Base-by-base conservation (phyloP, 2,888 invertebrate species). In the Clunio marinus region DNA sequence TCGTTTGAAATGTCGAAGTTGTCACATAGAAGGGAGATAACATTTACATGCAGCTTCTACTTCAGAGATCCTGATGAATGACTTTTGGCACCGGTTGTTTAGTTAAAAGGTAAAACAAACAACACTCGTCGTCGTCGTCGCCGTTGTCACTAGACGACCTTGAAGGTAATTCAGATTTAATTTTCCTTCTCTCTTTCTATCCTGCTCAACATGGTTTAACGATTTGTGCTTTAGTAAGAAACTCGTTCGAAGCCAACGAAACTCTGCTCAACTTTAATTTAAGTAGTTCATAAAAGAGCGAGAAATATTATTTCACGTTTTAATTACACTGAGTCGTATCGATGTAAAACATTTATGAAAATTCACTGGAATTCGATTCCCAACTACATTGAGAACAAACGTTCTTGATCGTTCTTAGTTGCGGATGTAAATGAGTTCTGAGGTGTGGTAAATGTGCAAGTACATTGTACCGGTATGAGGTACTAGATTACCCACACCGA, bases 81-180 rank as follows among this genome's bases (percentile, higher is more conserved):
- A 41, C 15, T 41, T 41, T 41, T 10, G 10, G 41, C 2, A 15
- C 41, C 10, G 2, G 41, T 13, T 41, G n/a, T 10, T 5, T n/a
- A n/a, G n/a, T n/a, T n/a, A n/a, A n/a, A n/a, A n/a, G n/a, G n/a
- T n/a, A n/a, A 41, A 41, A 5, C 10, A 10, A 41, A 41, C 2
- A n/a, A 51, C 20, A 51, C 22, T 51, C 51, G 51, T 51, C 51
- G 24, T 51, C 51, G 24, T n/a, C 20, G 24, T 22, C 13, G 24
- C 51, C 22, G 24, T 24, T 22, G 24, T 20, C 59, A 59, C 59
- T 17, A 32, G n/a, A 10, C 59, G 59, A 32, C 59, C 59, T 59
- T 59, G 59, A 59, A 59, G 27, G 59, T 59, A 59, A 59, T 59
- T 32, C 59, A 59, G 59, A 59, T 59, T 59, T 59, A n/a, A 41